Evolutionary conservation across 1,140 invertebrate genomes (phyloP).

Genomic region (Zaprionus kolodkinae): DNA sequence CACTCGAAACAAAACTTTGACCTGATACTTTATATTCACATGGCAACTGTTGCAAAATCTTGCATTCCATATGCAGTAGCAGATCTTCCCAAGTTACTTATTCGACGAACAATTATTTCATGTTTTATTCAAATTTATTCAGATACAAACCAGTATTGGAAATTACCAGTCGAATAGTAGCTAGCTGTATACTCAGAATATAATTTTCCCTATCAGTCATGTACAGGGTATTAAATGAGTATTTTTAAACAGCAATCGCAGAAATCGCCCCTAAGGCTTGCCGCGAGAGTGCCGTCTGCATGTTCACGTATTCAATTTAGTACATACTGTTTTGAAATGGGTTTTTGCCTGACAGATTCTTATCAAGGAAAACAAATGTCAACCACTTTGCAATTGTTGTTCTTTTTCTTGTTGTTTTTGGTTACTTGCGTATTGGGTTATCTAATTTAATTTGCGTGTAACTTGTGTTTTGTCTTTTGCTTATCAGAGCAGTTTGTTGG

Average conservation of each 20-base stretch:
- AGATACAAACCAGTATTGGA: not conserved
- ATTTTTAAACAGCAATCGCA: not conserved
- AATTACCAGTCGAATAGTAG: not conserved
- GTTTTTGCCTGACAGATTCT: conserved; percentile 56
- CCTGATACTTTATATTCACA: not conserved
- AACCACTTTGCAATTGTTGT: conserved; percentile 38
- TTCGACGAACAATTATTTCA: not conserved
- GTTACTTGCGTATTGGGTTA: conserved; percentile 42
- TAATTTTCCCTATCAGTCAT: not conserved
- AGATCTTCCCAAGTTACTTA: not conserved
- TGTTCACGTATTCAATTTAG: conserved; percentile 60
- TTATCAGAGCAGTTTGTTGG: conserved; percentile 16
- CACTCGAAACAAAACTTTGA: conserved; percentile 3
- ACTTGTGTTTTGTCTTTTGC: conserved; percentile 29
- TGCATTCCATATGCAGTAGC: not conserved
- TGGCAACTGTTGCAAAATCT: not conserved
- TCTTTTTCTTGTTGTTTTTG: conserved; percentile 12
- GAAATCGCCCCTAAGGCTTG: conserved; percentile 32
- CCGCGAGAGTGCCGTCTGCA: conserved; percentile 66
- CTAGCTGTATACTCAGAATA: not conserved
- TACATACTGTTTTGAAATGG: conserved; percentile 10
- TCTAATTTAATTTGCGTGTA: conserved; percentile 74
- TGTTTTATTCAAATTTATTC: not conserved
- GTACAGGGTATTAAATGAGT: conserved; percentile 17
- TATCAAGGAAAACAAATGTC: conserved; percentile 67